Conservation (phyloP, 35 echinoderm and acorn worm species). For the Anneissia japonica region DNA sequence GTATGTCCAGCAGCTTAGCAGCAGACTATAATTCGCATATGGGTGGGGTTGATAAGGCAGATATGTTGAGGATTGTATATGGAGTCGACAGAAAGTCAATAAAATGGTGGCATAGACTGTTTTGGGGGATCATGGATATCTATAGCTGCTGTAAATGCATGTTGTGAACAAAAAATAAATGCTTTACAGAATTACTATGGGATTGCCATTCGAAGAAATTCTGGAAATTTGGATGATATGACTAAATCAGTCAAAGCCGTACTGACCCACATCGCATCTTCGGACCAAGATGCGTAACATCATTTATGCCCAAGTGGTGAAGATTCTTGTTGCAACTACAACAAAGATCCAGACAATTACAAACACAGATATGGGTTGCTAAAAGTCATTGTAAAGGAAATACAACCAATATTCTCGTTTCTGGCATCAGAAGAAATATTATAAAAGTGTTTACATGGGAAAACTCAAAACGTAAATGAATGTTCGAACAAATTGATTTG, state of each 20-base stretch:
- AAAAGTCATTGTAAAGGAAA: not conserved
- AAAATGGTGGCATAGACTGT: conserved; percentile 29
- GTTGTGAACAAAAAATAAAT: no score
- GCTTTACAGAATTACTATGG: not conserved
- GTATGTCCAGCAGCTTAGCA: not conserved
- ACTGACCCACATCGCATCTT: not conserved
- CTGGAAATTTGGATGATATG: not conserved
- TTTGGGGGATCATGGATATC: conserved; percentile 17
- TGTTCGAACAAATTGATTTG: not conserved
- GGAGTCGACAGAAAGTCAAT: conserved; percentile 33
- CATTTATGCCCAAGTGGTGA: not conserved
- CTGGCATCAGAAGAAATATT: no score
- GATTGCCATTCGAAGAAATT: not conserved
- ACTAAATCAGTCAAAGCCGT: not conserved
- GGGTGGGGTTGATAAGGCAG: conserved; percentile 35
- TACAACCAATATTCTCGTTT: not conserved
- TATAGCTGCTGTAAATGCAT: no score
- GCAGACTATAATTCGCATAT: conserved; percentile 27
- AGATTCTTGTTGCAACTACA: not conserved
- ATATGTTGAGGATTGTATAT: conserved; percentile 16
- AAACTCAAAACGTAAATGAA: not conserved
- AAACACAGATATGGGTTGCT: not conserved
- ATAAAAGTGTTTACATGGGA: not conserved
- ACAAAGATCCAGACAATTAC: not conserved
- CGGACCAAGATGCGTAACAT: not conserved